phyloP scores from a whole-genome alignment of 2,113 vertebrate genomes.

The Sphyrna mokarran region DNA sequence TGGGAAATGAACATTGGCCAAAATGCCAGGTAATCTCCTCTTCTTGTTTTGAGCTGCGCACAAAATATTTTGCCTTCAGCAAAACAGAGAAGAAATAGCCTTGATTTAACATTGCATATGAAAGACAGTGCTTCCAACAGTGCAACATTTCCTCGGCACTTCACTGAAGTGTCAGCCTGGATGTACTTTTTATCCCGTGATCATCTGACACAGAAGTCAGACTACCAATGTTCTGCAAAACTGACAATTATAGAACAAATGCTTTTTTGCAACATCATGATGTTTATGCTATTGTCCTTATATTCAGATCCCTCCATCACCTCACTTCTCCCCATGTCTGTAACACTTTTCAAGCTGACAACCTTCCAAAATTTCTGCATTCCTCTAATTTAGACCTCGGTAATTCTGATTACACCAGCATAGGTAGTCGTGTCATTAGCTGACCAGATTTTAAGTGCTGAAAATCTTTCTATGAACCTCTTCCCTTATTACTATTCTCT shows the following conservation, averaged over 20 bases:
- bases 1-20: background rate
- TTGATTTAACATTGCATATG: background rate
- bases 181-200: background rate
- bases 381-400: background rate
- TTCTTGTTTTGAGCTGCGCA: background rate
- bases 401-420: background rate
- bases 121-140: background rate
- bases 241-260: background rate
- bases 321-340: background rate
- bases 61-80: background rate
- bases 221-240: background rate
- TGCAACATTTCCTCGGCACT: background rate
- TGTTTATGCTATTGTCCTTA: background rate
- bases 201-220: background rate
- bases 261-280: background rate
- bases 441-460: background rate
- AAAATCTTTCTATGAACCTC: too few relatives aligned
- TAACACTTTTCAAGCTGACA: background rate
- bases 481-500: too few relatives aligned
- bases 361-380: background rate
- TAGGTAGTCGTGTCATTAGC: background rate
- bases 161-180: background rate
- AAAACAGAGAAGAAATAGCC: background rate
- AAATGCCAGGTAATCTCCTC: background rate
- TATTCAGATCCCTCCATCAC: background rate